Evolutionary conservation across 2,888 invertebrate species (phyloP).

Genomic region (Apotomis turbidana): DNA sequence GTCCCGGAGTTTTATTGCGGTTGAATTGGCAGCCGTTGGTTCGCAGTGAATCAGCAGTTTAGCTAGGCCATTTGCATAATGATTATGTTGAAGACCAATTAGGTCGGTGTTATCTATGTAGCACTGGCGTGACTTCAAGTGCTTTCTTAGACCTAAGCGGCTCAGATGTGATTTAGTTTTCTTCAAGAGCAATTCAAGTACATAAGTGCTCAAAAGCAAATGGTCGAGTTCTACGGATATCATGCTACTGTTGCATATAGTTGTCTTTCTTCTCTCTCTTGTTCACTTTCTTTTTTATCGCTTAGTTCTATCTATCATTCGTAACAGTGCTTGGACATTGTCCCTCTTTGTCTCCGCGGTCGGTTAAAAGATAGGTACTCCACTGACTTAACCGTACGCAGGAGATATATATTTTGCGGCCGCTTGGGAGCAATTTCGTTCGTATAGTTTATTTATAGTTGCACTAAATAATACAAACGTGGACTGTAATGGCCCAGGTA

Average conservation of each 20-base stretch:
- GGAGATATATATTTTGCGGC: background rate
- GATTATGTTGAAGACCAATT: background rate
- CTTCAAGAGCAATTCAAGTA: no score
- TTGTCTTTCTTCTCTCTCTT: no score
- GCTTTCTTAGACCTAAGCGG: no score
- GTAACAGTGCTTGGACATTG: no score
- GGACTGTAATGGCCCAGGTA: background rate
- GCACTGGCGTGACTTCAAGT: no score
- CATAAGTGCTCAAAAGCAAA: no score
- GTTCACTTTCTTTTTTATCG: no score
- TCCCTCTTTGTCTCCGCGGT: background rate
- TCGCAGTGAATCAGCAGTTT: background rate
- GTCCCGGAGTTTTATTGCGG: slow-evolving; percentile 12
- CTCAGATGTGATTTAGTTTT: no score
- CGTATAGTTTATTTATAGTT: background rate
- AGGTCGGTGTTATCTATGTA: no score
- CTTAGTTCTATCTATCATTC: no score
- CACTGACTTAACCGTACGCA: slow-evolving; percentile 3
- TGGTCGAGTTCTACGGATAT: no score
- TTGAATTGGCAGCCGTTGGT: slow-evolving; percentile 10
- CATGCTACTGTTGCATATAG: no score
- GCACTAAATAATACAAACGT: slow-evolving; percentile 14
- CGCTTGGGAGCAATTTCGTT: slow-evolving; percentile 9
- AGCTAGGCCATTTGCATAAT: background rate
- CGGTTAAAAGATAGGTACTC: background rate